Percentiles rank a stretch among this genome's conserved stretches.
phyloP scores from a whole-genome alignment of 2,797 vertebrate genomes.

The Cetoscarus ocellatus region DNA sequence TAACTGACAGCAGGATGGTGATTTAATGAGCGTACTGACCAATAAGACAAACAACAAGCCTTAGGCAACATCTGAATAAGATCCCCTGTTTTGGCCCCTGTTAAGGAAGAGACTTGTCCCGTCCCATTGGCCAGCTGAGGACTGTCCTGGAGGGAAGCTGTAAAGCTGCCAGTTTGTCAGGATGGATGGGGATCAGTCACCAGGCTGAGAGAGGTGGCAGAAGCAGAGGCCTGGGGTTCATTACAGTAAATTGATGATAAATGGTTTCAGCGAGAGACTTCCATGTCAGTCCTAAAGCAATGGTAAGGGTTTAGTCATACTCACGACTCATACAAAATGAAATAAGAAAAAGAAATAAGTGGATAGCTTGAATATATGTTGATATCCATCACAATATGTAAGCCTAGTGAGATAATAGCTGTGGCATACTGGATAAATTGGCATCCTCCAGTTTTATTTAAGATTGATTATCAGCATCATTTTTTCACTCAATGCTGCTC shows the following conservation, averaged over 20 bases:
- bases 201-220: constrained; percentile 43
- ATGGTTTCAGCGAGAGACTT: constrained; percentile 47
- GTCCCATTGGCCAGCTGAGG: constrained; percentile 29
- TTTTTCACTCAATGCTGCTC: too few species aligned
- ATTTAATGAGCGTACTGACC: constrained; percentile 43
- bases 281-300: too few species aligned
- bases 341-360: too few species aligned
- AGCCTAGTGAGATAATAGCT: too few species aligned
- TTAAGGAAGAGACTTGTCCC: constrained; percentile 24
- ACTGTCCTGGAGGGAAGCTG: constrained; percentile 43
- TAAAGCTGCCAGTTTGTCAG: constrained; percentile 76
- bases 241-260: constrained; percentile 63
- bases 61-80: constrained; percentile 55
- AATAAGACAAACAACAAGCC: constrained; percentile 47
- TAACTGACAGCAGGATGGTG: constrained; percentile 40
- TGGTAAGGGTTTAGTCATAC: too few species aligned
- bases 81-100: constrained; percentile 37
- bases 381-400: too few species aligned
- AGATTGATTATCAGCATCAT: too few species aligned
- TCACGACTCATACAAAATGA: too few species aligned
- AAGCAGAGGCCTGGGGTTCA: constrained; percentile 50
- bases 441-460: too few species aligned
- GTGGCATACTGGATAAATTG: too few species aligned
- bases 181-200: constrained; percentile 60
- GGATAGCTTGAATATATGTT: too few species aligned